Evolutionary conservation across 2,113 vertebrate species (phyloP), one percentile per base, ranked within the genome.

Genomic region (Chamaea fasciata): DNA sequence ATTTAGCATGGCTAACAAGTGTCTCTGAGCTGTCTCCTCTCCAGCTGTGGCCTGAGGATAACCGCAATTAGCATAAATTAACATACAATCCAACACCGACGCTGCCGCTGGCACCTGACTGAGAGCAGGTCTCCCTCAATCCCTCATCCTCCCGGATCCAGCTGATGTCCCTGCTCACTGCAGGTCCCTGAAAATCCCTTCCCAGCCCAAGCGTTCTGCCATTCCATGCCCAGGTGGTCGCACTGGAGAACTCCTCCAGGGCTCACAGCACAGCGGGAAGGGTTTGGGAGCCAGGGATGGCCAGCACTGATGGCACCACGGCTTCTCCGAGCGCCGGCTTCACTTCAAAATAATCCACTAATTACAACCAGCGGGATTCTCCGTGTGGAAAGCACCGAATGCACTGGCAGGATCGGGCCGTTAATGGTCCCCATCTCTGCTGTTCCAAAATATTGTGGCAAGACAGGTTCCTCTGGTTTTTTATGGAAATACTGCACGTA

Each of bases 151-250:
- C 35, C n/a, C 59, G 13, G 35, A 39, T 5, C 14, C n/a, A 16
- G 31, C 18, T 11, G 57, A 22, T 15, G 59, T 31, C 46, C 52
- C 52, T 37, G 77, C 50, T 10, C 16, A 0, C 22, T 28, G 35
- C 57, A 15, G 11, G 1, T 12, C 19, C 37, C 9, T 15, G 12
- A 10, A 39, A 46, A 39, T 52, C 39, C 57, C 27, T 39, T 10
- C 57, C 33, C 13, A 30, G 22, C 37, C 37, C 8, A 15, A 4
- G 0, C 33, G 0, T 4, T 11, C 44, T 1, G 42, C 0, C 28
- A 15, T 15, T 46, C 57, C 31, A 2, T 1, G 7, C 12, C 50
- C 59, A 3, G 37, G 15, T 9, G 60, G 17, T 2, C 3, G 42
- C 42, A 1, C 62, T 18, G 62, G 13, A 31, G 37, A 50, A 0